Conservation (phyloP, 2,888 invertebrate species). For the Taphrorychus bicolor region DNA sequence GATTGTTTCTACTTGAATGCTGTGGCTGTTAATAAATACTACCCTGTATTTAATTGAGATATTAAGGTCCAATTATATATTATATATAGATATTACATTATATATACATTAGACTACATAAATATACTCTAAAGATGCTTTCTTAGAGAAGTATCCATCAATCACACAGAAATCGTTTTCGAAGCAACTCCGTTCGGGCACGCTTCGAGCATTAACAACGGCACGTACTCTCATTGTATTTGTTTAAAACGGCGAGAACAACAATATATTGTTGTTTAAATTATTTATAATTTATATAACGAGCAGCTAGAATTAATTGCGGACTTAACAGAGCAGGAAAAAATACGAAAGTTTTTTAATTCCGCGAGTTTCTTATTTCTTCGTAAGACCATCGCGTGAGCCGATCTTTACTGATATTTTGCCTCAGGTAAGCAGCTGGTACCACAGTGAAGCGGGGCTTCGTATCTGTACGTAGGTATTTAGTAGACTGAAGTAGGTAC, state of each 20-base stretch:
- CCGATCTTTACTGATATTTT: neutral
- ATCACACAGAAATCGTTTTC: conserved; percentile 19
- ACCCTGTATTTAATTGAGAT: too few species aligned
- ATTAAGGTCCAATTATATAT: too few species aligned
- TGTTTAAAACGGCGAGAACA: conserved; percentile 41
- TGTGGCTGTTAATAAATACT: too few species aligned
- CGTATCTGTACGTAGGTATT: conserved; percentile 8
- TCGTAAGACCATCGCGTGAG: neutral
- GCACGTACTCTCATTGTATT: conserved; percentile 39
- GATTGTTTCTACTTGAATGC: too few species aligned
- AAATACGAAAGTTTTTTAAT: conserved; percentile 42
- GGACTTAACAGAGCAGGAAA: conserved; percentile 40
- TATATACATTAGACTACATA: too few species aligned
- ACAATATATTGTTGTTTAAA: conserved; percentile 42
- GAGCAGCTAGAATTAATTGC: conserved; percentile 40
- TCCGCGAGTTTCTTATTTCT: conserved; percentile 34
- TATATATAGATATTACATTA: too few species aligned
- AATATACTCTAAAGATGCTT: neutral
- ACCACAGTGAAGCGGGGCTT: conserved; percentile 10
- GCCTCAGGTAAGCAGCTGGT: neutral
- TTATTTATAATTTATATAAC: conserved; percentile 43
- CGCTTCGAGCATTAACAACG: conserved; percentile 34
- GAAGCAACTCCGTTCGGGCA: conserved; percentile 13
- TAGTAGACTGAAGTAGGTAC: conserved; percentile 21
- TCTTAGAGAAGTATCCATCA: conserved; percentile 13